These are phyloP conservation scores for Podotricha telesiphe DNA, from an alignment of 2,888 invertebrate genomes.

Conservation along the genomic window DNA sequence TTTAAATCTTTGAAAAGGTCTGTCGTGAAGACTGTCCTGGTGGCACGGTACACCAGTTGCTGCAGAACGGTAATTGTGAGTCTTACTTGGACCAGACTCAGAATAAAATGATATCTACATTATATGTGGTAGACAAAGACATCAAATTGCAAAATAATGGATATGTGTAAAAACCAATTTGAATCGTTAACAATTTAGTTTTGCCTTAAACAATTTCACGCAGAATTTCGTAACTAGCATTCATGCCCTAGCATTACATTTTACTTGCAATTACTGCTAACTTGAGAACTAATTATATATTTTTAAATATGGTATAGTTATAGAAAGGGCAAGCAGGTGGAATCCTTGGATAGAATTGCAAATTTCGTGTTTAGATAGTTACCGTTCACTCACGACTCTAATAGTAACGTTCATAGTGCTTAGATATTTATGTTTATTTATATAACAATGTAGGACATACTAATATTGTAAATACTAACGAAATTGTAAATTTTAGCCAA, in stretches of 20 bases:
- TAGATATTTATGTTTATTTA: not conserved
- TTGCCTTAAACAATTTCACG: too few relatives aligned
- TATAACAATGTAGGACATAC: not conserved
- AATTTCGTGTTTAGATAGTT: constrained; percentile 36
- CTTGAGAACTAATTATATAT: not conserved
- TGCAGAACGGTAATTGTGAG: too few relatives aligned
- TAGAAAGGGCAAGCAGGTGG: not conserved
- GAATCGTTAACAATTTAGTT: too few relatives aligned
- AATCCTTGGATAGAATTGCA: constrained; percentile 30
- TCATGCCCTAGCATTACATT: not conserved
- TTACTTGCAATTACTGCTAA: not conserved
- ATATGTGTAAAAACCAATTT: too few relatives aligned
- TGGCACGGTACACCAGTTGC: too few relatives aligned
- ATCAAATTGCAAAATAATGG: too few relatives aligned
- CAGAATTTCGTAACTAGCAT: not conserved
- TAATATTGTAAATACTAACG: not conserved
- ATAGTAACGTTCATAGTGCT: not conserved
- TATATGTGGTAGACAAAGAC: too few relatives aligned
- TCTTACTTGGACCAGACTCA: too few relatives aligned
- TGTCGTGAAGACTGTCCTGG: too few relatives aligned
- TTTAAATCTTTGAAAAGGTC: too few relatives aligned
- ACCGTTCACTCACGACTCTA: constrained; percentile 34
- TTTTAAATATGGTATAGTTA: not conserved
- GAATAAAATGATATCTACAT: too few relatives aligned
- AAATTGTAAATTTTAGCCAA: not conserved